A percentile compares a stretch with the other conserved stretches of the same genome.
Evolutionary conservation across 2,113 vertebrate species (phyloP).

Genomic region (Vulpes lagopus): DNA sequence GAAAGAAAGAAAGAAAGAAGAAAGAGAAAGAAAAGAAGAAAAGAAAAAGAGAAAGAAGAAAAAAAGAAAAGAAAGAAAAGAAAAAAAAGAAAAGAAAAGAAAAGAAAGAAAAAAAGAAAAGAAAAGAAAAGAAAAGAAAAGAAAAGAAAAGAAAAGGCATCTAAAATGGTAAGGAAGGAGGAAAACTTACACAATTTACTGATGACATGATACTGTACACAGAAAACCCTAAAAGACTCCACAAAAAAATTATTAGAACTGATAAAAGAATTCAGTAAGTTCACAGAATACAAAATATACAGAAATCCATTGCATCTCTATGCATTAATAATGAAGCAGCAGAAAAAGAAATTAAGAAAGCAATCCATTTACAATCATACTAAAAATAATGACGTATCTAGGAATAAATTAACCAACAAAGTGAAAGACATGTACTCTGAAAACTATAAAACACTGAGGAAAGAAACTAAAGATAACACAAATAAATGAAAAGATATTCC

Average conservation of each 20-base stretch:
- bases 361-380: background rate
- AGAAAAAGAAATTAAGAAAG: background rate
- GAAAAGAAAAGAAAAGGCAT: background rate
- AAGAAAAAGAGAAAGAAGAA: too few species aligned
- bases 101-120: accelerated
- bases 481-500: background rate
- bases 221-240: background rate
- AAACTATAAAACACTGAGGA: background rate
- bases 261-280: background rate
- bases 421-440: background rate
- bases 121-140: too few species aligned
- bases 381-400: background rate
- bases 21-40: too few species aligned
- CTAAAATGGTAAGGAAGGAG: background rate
- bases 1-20: too few species aligned
- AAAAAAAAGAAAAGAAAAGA: too few species aligned
- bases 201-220: background rate
- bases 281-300: background rate
- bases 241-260: background rate
- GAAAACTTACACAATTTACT: background rate
- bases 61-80: too few species aligned
- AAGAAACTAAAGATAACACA: background rate
- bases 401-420: background rate
- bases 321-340: background rate
- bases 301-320: background rate